These are phyloP conservation scores for Thecophora atra DNA, from an alignment of 2,888 invertebrate species.

Conservation along the genomic window DNA sequence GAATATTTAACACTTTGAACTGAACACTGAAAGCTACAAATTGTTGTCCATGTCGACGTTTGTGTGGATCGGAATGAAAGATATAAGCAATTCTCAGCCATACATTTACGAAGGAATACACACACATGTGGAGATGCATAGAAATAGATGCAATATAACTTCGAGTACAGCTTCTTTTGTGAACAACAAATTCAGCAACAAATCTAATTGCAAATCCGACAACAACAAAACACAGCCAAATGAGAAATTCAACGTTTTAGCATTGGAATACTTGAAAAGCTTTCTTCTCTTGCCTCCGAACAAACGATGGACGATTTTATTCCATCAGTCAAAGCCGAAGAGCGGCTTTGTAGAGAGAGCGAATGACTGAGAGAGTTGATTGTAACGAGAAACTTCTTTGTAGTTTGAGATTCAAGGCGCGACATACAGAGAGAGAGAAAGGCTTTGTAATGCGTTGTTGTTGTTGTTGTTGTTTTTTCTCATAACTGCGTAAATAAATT, in stretches of 20 bases:
- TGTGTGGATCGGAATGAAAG: background rate
- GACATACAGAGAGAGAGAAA: background rate
- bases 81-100: background rate
- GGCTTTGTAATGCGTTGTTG: background rate
- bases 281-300: no score
- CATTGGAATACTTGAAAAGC: no score
- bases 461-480: background rate
- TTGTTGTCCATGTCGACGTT: background rate
- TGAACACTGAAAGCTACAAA: background rate
- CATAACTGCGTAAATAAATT: background rate
- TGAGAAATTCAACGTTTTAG: conserved; percentile 6
- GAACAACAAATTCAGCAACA: background rate
- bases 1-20: background rate
- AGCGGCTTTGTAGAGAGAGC: no score
- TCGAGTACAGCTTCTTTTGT: no score
- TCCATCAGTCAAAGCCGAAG: no score
- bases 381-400: no score
- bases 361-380: no score
- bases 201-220: background rate
- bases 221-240: conserved; percentile 14
- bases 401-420: no score
- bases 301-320: background rate
- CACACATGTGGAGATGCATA: no score
- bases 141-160: no score
- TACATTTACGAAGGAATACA: no score